Evolutionary conservation across 2,113 vertebrate genomes (phyloP), one percentile per base, ranked within the genome.

Genomic region (Poeciliopsis prolifica): DNA sequence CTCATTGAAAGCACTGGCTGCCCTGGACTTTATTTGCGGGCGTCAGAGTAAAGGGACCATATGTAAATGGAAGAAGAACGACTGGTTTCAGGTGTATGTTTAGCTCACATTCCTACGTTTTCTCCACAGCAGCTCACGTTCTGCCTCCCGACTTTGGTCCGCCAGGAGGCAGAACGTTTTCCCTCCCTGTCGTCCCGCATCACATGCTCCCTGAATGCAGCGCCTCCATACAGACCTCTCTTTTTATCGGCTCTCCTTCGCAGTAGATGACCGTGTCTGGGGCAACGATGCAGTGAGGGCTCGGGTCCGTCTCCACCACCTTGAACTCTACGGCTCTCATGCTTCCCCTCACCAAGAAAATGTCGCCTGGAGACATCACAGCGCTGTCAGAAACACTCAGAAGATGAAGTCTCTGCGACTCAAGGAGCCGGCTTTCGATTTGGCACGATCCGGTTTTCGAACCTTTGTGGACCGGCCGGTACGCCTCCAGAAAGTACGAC

Each of bases 281-380:
- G 85, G 97, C 97, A 80, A 99, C 97, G 77, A 99, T 99, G 84
- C 97, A 99, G 77, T 97, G 97, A 0, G 97, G 97, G 72, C 93
- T 96, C 19, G 97, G 97, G 80, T 99, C 97, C 6, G 97, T 98
- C 83, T 97, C 97, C 86, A 98, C 95, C 86, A 99, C 97, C 92
- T 99, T 99, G 93, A 99, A 99, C 86, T 99, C 97, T 88, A 99
- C 97, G 0, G 96, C 97, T 77, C 97, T 95, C 97, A 99, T 99
- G 44, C 97, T 96, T 86, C 97, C 97, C 69, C 97, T 95, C 61
- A 99, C 97, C 90, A 98, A 76, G 86, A 98, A 98, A 90, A 99
- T 97, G 86, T 99, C 97, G 83, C 95, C 97, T 99, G 78, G 42
- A 31, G 8, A 73, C 13, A 37, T 37, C 19, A 29, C 1, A 3